Base-by-base conservation (phyloP, 2,113 vertebrate species). In the Forbesichthys papilliferus region DNA sequence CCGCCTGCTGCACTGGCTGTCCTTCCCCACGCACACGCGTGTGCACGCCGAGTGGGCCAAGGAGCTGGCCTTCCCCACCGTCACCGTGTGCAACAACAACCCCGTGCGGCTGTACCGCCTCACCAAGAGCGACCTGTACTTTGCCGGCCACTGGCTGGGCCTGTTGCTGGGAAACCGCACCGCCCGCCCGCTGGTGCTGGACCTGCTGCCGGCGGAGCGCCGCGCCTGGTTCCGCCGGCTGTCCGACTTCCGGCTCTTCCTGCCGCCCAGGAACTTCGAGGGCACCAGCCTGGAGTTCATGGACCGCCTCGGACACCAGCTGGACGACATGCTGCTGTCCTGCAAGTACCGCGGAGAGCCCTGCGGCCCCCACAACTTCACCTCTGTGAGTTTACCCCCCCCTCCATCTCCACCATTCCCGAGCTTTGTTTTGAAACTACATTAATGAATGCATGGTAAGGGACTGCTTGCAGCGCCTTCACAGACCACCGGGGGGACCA, bases 51-150 rank as follows among this genome's bases (percentile, higher is more conserved):
- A 97, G 90, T 98, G 96, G 96, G 96, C 96, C 86, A 95, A 94
- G 73, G 95, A 97, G 90, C 90, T 98, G 81, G 85, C 94, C 68
- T 99, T 98, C 90, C 97, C 97, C 18, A 91, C 96, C 9, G 93
- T 98, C 87, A 99, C 97, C 18, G 93, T 99, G 86, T 99, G 97
- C 89, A 99, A 99, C 94, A 99, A 99, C 92, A 98, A 98, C 89
- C 96, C 96, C 0, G 91, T 98, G 34, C 96, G 97, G 73, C 95
- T 99, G 78, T 95, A 95, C 75, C 95, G 95, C 74, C 94, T 99
- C 79, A 97, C 96, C 91, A 98, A 98, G 89, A 97, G 95, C 52
- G 97, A 99, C 88, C 89, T 99, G 42, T 98, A 98, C 80, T 98
- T 97, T 48, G 95, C 96, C 3, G 97, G 97, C 55, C 95, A 98